A percentile compares a stretch with the other conserved stretches of the same genome.
These are phyloP conservation scores for Diplogasteroides magnus DNA, from an alignment of 1,140 invertebrate genomes.

Conservation along the genomic window DNA sequence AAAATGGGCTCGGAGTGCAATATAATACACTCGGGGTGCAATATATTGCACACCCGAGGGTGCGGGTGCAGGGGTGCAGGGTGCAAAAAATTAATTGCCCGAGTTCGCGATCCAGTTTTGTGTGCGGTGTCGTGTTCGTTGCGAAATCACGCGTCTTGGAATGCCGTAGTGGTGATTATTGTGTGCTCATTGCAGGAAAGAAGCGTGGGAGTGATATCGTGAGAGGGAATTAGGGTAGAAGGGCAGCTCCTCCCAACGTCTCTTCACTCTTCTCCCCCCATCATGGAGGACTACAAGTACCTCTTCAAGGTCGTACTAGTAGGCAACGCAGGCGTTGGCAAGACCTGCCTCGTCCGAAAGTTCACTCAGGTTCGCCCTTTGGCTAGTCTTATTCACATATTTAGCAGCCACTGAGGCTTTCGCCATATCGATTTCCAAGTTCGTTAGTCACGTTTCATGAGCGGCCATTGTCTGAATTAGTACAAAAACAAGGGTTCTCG, in stretches of 20 bases:
- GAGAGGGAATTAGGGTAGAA: no score
- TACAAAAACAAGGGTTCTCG: neutral
- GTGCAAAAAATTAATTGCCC: no score
- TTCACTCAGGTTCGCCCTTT: slow-evolving; percentile 46
- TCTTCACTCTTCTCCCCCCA: neutral
- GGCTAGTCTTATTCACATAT: neutral
- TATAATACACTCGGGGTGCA: no score
- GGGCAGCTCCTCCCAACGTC: no score
- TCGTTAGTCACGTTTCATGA: neutral
- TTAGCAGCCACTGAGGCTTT: neutral
- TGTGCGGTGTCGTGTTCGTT: neutral
- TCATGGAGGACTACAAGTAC: slow-evolving; percentile 55
- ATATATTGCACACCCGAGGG: no score
- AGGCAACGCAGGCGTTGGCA: slow-evolving; percentile 63
- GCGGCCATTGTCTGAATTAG: neutral
- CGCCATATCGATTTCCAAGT: neutral
- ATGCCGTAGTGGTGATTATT: neutral
- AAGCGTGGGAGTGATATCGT: no score
- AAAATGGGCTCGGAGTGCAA: no score
- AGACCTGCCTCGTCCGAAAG: slow-evolving; percentile 68
- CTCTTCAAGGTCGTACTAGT: slow-evolving; percentile 54
- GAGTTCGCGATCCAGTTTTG: neutral
- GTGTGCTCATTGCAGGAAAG: no score
- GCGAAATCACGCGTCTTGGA: neutral
- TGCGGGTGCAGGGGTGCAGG: no score